Evolutionary conservation across 2,113 vertebrate species (phyloP).

Genomic region (Ornithorhynchus anatinus): DNA sequence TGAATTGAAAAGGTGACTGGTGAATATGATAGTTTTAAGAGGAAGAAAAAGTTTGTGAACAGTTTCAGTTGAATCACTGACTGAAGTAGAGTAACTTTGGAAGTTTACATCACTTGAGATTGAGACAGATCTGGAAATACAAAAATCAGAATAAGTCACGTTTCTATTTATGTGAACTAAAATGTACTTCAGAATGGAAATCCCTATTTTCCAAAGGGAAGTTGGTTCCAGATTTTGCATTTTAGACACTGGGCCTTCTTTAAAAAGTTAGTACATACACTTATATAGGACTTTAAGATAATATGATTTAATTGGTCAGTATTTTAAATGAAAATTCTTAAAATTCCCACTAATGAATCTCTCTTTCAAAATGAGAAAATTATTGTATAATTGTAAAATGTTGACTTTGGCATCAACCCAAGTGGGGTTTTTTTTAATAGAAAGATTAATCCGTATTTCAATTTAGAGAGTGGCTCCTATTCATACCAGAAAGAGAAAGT

Average conservation of each 20-base stretch:
- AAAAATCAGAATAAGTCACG: no score
- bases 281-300: background rate
- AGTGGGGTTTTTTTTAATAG: background rate
- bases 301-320: background rate
- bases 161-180: no score
- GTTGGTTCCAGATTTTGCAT: background rate
- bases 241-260: background rate
- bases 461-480: constrained; percentile 1
- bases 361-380: constrained; percentile 3
- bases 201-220: no score
- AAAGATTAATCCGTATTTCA: constrained; percentile 6
- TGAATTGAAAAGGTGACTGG: background rate
- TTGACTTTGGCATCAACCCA: no score
- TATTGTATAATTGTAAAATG: constrained; percentile 2
- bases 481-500: background rate
- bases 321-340: no score
- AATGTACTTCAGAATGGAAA: no score
- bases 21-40: background rate
- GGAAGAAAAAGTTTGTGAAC: background rate
- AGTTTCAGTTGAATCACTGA: no score
- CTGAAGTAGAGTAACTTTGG: no score
- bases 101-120: no score
- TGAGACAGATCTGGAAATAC: no score
- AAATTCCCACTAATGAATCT: background rate
- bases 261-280: background rate